Evolutionary conservation across 2,888 invertebrate genomes (phyloP).

Genomic region (Lycia hirtaria): DNA sequence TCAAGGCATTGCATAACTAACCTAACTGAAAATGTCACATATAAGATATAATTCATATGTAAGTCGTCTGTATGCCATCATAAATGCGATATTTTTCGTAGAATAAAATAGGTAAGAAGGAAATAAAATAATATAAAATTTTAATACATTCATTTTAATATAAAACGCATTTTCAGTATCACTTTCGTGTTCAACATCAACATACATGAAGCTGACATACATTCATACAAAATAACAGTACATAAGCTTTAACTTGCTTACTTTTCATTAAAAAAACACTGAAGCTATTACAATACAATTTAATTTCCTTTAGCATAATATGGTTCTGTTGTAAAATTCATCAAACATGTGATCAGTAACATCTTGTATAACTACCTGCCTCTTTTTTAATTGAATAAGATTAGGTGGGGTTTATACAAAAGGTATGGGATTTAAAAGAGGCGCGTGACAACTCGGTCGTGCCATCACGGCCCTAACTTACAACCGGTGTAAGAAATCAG

Average conservation of each 20-base stretch:
- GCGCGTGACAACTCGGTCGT: too few species aligned
- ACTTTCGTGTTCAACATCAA: constrained; percentile 53
- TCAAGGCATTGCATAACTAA: too few species aligned
- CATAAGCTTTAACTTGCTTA: constrained; percentile 41
- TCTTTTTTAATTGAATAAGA: too few species aligned
- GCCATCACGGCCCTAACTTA: too few species aligned
- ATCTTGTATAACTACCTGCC: background rate
- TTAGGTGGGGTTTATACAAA: too few species aligned
- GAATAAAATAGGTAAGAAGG: background rate
- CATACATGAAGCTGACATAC: constrained; percentile 68
- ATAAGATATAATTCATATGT: too few species aligned
- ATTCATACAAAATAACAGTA: constrained; percentile 59
- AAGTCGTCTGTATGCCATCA: too few species aligned
- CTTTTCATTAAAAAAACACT: constrained; percentile 16
- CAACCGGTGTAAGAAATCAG: too few species aligned
- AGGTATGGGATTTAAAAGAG: too few species aligned
- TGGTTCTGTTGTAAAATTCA: constrained; percentile 12
- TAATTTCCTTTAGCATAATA: constrained; percentile 13
- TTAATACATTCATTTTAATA: constrained; percentile 79
- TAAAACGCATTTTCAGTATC: constrained; percentile 72
- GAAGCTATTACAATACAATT: constrained; percentile 22
- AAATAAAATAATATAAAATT: constrained; percentile 45
- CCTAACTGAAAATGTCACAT: too few species aligned
- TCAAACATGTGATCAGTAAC: background rate
- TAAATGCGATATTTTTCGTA: too few species aligned